Percentiles rank a stretch among this genome's conserved stretches.
Evolutionary conservation across 2,113 vertebrate genomes (phyloP).

Genomic region (Tragelaphus scriptus): DNA sequence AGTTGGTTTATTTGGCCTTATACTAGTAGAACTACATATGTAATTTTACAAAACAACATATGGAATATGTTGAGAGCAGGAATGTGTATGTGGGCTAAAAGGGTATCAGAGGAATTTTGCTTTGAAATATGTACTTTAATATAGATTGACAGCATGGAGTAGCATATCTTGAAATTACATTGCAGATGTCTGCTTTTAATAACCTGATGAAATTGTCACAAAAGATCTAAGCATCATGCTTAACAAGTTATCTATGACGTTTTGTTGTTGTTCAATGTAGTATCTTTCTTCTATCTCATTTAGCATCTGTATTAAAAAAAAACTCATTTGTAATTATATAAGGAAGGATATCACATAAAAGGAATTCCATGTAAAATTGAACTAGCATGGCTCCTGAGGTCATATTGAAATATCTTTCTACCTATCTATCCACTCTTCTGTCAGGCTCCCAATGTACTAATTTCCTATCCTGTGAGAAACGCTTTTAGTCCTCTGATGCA

Average conservation of each 20-base stretch:
- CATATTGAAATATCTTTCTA: background rate
- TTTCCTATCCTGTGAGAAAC: background rate
- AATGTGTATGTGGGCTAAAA: constrained; percentile 20
- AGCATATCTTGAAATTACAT: background rate
- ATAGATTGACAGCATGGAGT: background rate
- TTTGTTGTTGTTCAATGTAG: background rate
- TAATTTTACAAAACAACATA: constrained; percentile 52
- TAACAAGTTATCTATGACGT: background rate
- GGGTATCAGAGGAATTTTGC: constrained; percentile 31
- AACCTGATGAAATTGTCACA: background rate
- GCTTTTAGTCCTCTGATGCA: background rate
- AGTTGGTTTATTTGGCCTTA: constrained; percentile 37
- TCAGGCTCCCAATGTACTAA: background rate
- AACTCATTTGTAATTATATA: background rate
- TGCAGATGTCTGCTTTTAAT: background rate
- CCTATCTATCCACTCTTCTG: background rate
- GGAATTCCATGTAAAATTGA: background rate
- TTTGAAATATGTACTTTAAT: constrained; percentile 13
- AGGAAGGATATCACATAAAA: background rate
- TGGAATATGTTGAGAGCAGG: background rate
- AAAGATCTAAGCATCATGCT: background rate
- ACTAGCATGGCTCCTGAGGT: background rate
- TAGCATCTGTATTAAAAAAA: background rate
- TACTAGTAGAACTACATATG: constrained; percentile 41
- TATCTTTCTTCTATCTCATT: background rate